Conservation (phyloP, 2,888 invertebrate species). For the Nomada flava region DNA sequence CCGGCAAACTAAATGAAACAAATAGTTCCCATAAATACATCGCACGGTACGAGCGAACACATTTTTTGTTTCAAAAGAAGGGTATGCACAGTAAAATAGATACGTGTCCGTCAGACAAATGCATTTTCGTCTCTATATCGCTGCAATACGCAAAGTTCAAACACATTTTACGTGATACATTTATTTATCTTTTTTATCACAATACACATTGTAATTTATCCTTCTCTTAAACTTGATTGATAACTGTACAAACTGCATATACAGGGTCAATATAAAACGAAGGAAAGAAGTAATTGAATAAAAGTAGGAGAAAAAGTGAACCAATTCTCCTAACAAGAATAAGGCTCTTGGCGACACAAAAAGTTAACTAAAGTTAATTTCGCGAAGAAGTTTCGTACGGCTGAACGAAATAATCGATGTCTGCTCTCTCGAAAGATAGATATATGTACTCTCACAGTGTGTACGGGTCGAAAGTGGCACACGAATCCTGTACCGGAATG, state of each 20-base stretch:
- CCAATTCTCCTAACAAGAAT: too few species aligned
- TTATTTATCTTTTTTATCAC: not conserved
- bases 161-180: not conserved
- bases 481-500: slow-evolving; percentile 22
- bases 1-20: not conserved
- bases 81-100: not conserved
- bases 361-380: not conserved
- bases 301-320: too few species aligned
- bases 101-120: not conserved
- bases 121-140: not conserved
- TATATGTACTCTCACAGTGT: not conserved
- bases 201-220: not conserved
- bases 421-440: slow-evolving; percentile 1
- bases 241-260: not conserved
- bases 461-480: slow-evolving; percentile 58
- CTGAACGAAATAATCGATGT: slow-evolving; percentile 34
- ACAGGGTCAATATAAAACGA: not conserved
- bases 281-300: not conserved
- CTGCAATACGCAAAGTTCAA: not conserved
- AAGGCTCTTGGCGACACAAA: too few species aligned
- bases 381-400: not conserved
- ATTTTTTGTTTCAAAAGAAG: not conserved
- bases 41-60: not conserved
- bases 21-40: not conserved
- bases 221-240: not conserved